Percentiles rank a stretch among this genome's conserved stretches.
These are phyloP conservation scores for Trichogramma evanescens DNA, from an alignment of 2,888 invertebrate genomes.

Conservation along the genomic window DNA sequence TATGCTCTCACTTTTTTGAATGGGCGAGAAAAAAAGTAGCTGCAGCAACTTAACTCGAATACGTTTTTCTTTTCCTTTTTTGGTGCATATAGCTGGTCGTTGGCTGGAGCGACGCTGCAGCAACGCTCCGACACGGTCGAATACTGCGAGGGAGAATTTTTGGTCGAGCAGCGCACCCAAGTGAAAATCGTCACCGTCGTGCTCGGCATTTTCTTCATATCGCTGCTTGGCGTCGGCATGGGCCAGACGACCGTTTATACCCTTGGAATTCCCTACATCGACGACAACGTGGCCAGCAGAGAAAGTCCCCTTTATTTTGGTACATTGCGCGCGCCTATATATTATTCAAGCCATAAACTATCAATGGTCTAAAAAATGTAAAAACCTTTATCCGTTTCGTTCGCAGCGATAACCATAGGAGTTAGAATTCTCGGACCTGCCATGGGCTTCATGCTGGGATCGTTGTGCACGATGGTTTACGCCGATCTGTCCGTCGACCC, in stretches of 20 bases:
- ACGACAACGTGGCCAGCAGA: constrained; percentile 86
- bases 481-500: constrained; percentile 71
- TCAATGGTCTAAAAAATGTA: not conserved
- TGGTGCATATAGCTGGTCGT: constrained; percentile 28
- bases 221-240: constrained; percentile 80
- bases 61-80: not conserved
- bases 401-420: constrained; percentile 80
- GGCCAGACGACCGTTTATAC: constrained; percentile 90
- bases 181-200: constrained; percentile 74
- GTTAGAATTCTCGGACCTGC: constrained; percentile 87
- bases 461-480: constrained; percentile 80
- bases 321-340: constrained; percentile 35
- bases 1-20: not conserved
- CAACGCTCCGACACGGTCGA: constrained; percentile 32
- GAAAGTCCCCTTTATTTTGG: constrained; percentile 89
- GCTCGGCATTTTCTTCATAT: constrained; percentile 80
- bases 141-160: constrained; percentile 57
- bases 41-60: not conserved
- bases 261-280: constrained; percentile 87
- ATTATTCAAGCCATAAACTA: not conserved
- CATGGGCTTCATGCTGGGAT: constrained; percentile 82
- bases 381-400: not conserved
- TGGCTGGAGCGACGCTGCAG: constrained; percentile 25
- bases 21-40: not conserved
- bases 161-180: constrained; percentile 62